These are phyloP conservation scores for Microctonus brassicae DNA, from an alignment of 2,888 invertebrate genomes.

Conservation along the genomic window DNA sequence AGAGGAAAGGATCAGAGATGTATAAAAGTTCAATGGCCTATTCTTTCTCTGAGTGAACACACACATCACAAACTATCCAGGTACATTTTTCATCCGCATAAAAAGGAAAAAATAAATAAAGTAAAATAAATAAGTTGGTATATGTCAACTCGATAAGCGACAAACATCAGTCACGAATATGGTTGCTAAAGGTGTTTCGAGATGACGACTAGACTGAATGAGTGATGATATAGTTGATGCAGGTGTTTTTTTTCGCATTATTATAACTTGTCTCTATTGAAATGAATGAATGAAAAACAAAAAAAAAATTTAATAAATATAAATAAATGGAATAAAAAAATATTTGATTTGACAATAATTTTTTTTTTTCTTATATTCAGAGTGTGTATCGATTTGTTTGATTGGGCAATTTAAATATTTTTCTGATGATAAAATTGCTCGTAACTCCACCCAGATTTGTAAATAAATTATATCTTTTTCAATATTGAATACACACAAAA, in stretches of 20 bases:
- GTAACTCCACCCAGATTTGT: neutral
- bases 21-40: neutral
- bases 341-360: too few relatives aligned
- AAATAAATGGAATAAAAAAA: too few relatives aligned
- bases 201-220: slow-evolving; percentile 4
- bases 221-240: slow-evolving; percentile 3
- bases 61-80: neutral
- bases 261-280: neutral
- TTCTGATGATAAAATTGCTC: neutral
- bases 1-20: neutral
- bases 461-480: too few relatives aligned
- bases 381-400: too few relatives aligned
- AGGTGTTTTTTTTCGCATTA: slow-evolving; percentile 11
- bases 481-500: too few relatives aligned
- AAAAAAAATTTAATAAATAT: too few relatives aligned
- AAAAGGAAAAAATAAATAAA: neutral
- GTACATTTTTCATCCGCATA: slow-evolving; percentile 3
- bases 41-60: neutral
- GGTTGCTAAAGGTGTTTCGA: slow-evolving; percentile 11
- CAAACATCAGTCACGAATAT: slow-evolving; percentile 5
- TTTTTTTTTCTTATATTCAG: too few relatives aligned
- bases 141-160: slow-evolving; percentile 22
- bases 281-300: too few relatives aligned
- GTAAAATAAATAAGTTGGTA: neutral
- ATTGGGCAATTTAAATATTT: too few relatives aligned